Evolutionary conservation across 2,797 vertebrate genomes (phyloP).

Genomic region (Mormyrops attenuatus): DNA sequence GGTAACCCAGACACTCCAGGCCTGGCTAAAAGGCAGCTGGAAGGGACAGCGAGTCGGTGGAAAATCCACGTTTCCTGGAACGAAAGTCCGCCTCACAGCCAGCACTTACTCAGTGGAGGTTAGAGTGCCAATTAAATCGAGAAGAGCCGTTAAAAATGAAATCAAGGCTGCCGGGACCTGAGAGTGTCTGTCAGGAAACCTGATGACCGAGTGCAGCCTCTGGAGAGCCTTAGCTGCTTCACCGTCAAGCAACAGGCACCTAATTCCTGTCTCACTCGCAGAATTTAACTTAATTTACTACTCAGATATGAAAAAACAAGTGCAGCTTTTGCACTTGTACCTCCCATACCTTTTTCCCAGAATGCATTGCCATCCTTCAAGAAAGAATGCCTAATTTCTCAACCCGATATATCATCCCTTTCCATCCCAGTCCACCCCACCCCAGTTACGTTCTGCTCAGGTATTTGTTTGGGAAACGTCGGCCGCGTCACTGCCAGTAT

Average conservation of each 20-base stretch:
- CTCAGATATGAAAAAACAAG: slow-evolving; percentile 6
- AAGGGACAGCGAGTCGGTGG: not conserved
- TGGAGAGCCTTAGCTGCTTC: not conserved
- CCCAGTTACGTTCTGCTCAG: not conserved
- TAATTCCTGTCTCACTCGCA: not conserved
- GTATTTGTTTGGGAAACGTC: not conserved
- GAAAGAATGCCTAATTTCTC: not conserved
- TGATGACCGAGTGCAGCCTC: not conserved
- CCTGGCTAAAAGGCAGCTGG: not conserved
- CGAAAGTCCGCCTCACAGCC: not conserved
- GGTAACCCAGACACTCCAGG: not conserved
- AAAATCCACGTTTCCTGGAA: not conserved
- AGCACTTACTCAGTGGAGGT: not conserved
- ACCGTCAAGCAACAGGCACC: not conserved
- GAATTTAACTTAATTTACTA: not conserved
- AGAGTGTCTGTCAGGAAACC: not conserved
- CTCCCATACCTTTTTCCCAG: not conserved
- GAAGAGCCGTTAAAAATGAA: not conserved
- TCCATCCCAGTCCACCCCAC: not conserved
- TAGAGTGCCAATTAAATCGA: not conserved
- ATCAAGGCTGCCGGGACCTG: not conserved
- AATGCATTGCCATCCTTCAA: not conserved
- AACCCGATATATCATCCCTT: not conserved
- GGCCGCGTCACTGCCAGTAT: not conserved
- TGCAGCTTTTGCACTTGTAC: not conserved